Evolutionary conservation across 1,140 invertebrate genomes (phyloP), one percentile per base, ranked within the genome.

Genomic region (Andrena cerasifolii): DNA sequence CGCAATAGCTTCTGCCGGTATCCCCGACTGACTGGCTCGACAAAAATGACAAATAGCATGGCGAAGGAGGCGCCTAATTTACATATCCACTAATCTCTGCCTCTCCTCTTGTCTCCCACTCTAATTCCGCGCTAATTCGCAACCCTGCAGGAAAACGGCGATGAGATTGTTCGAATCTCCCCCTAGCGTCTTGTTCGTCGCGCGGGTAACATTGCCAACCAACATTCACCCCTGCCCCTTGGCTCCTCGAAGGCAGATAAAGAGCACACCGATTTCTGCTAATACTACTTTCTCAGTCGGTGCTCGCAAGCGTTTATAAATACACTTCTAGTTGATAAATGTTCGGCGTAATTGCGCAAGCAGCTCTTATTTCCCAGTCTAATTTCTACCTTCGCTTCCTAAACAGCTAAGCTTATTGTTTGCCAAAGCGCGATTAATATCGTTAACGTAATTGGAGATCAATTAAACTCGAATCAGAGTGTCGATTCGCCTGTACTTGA

Each of bases 381-480:
- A n/a, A n/a, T n/a, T n/a, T n/a, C n/a, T n/a, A n/a, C n/a, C n/a
- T n/a, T n/a, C n/a, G n/a, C n/a, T n/a, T n/a, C n/a, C n/a, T n/a
- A n/a, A n/a, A n/a, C n/a, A 8, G 21, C 0, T 12, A 26, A 40
- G 36, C 31, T 51, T 7, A 5, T 14, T 21, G 6, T 33, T 53
- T 51, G n/a, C n/a, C 54, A 26, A 76, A 43, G 40, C 40, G 66
- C 53, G 67, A 84, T 84, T 83, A 79, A 73, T 73, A 49, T 74
- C 61, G 83, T 78, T 67, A 79, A 84, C 79, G 67, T 70, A 71
- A 80, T 68, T 26, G 67, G 21, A 67, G 36, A 49, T 53, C 62
- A 56, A 90, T 92, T 91, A 92, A 92, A 92, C 87, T 90, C 78
- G 84, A 90, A 91, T 92, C 87, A 90, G 86, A 86, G 85, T 84